A percentile compares a stretch with the other conserved stretches of the same genome.
Conservation (phyloP, 2,113 vertebrate genomes). For the Pseudopipra pipra region DNA sequence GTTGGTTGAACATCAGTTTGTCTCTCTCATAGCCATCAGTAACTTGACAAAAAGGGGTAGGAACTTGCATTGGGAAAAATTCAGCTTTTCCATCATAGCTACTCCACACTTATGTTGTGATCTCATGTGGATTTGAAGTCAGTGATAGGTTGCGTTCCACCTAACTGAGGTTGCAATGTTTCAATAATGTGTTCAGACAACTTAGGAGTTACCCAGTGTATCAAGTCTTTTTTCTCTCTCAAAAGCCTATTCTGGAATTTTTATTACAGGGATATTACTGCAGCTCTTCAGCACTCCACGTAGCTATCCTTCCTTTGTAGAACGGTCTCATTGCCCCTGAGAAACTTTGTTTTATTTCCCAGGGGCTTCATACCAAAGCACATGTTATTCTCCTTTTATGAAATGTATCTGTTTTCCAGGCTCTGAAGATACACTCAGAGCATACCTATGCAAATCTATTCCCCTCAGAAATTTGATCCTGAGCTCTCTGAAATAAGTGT, state of each 20-base stretch:
- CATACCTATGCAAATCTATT: neutral
- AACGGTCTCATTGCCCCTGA: neutral
- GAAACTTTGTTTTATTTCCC: neutral
- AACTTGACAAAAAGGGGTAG: neutral
- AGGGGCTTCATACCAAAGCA: neutral
- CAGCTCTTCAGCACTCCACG: neutral
- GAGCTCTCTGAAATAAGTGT: neutral
- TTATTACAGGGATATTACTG: neutral
- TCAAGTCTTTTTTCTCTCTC: neutral
- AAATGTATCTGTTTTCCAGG: neutral
- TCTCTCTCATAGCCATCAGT: neutral
- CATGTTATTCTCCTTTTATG: neutral
- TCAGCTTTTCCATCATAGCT: neutral
- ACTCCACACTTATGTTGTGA: neutral
- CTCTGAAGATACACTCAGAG: neutral
- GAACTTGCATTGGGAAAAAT: neutral
- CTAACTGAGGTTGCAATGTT: neutral
- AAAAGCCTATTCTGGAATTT: neutral
- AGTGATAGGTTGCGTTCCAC: neutral
- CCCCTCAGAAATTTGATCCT: neutral
- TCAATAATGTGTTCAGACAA: neutral
- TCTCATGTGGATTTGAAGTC: neutral
- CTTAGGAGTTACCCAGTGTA: neutral
- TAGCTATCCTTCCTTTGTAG: neutral
- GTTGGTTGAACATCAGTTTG: neutral